phyloP scores from a whole-genome alignment of 2,888 invertebrate genomes.

The Drosophila histrio region DNA sequence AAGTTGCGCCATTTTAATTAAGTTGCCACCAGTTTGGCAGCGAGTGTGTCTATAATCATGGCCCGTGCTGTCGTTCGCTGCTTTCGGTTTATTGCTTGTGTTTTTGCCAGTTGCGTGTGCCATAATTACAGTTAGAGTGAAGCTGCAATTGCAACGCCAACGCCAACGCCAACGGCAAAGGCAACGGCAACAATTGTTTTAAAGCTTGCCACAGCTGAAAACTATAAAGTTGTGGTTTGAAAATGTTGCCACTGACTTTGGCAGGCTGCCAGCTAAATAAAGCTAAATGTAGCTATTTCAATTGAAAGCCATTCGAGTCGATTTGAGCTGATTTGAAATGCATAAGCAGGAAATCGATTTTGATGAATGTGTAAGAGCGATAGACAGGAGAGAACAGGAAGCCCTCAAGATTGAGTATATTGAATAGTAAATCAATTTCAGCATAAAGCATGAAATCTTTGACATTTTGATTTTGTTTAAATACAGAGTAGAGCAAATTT shows the following conservation, averaged over 20 bases:
- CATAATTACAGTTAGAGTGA: constrained; percentile 56
- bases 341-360: constrained; percentile 45
- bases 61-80: constrained; percentile 21
- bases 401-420: constrained; percentile 7
- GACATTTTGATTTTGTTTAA: neutral
- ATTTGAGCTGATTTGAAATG: constrained; percentile 34
- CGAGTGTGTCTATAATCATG: constrained; percentile 50
- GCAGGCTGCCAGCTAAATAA: constrained; percentile 1
- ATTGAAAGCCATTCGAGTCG: constrained; percentile 14
- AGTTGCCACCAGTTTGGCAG: constrained; percentile 46
- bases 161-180: too few relatives aligned
- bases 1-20: constrained; percentile 75
- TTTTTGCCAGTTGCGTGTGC: constrained; percentile 50
- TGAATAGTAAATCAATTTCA: constrained; percentile 8
- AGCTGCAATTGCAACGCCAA: constrained; percentile 46
- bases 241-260: neutral
- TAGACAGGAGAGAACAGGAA: constrained; percentile 11
- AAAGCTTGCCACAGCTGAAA: constrained; percentile 11
- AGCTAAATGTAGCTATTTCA: constrained; percentile 2
- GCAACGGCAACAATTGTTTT: constrained; percentile 25
- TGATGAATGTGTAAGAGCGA: constrained; percentile 21
- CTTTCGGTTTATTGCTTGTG: constrained; percentile 64
- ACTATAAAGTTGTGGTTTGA: neutral
- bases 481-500: neutral
- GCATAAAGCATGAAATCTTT: neutral